These are phyloP conservation scores for Grantiella picta DNA, from an alignment of 2,113 vertebrate species.

Conservation along the genomic window DNA sequence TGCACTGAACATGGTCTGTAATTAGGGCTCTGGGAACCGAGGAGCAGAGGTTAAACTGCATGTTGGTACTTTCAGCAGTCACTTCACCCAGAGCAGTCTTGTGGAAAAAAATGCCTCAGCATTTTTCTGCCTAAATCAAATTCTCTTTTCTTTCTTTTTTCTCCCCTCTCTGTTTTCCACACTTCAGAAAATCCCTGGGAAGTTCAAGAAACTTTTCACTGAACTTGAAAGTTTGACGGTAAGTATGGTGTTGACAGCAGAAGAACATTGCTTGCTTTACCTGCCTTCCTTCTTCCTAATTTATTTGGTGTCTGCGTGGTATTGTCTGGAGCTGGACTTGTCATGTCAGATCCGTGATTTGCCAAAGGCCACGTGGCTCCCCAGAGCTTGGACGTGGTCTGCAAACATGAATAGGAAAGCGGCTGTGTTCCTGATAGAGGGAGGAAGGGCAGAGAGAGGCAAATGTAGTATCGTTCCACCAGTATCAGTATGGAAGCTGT, in stretches of 20 bases:
- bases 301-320: neutral
- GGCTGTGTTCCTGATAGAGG: neutral
- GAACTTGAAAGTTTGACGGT: slow-evolving; percentile 96
- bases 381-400: neutral
- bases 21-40: neutral
- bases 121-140: neutral
- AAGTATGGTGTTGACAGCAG: slow-evolving; percentile 46
- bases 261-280: neutral
- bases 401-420: neutral
- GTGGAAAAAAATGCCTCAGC: neutral
- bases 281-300: neutral
- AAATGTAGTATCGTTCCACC: neutral
- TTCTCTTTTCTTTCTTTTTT: neutral
- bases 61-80: neutral
- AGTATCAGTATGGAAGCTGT: neutral
- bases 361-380: fast-evolving
- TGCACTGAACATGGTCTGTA: neutral
- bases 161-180: neutral
- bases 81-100: neutral
- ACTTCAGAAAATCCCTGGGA: slow-evolving; percentile 93
- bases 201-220: slow-evolving; percentile 95
- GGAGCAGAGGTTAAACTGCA: neutral
- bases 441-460: neutral
- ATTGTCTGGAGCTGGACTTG: neutral
- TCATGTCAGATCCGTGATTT: neutral